Evolutionary conservation across 2,797 vertebrate genomes (phyloP), one percentile per base, ranked within the genome.

Genomic region (Argya squamiceps): DNA sequence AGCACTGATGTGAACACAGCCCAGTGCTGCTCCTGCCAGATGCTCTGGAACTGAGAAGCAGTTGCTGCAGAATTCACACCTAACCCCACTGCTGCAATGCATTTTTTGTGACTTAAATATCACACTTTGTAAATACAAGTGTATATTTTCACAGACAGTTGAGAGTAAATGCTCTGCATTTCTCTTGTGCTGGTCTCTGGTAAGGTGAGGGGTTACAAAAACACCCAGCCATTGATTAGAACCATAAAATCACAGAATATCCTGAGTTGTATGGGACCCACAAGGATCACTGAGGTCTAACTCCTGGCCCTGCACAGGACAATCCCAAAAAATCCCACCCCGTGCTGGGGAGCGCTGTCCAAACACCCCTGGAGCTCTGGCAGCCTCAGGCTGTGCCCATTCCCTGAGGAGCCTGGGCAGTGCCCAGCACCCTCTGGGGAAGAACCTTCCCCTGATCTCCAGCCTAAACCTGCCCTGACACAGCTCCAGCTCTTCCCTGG

Each of bases 281-380:
- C 43, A 37, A 44, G 23, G 29, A 39, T 37, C 13, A 75, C 0
- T 2, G 0, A 41, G 24, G 29, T 70, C n/a, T 44, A 39, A 1
- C 22, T 70, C 29, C 24, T 37, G 27, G 37, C n/a, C 12, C 36
- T 63, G 43, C 20, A 1, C 44, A 26, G 69, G 47, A 56, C 21
- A 37, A 5, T 21, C 62, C 53, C 21, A 46, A 2, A 6, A 12
- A 3, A 21, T 36, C 63, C 30, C 27, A 49, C 11, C 9, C 7
- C 0, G 0, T 24, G 19, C 15, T 2, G 4, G 47, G 9, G 3
- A 47, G 21, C 0, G 0, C 2, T 69, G 63, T 18, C 23, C 32
- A 26, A n/a, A 14, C 0, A 0, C 27, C 2, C 17, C 78, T n/a
- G 37, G 36, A 49, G 49, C 70, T 75, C 15, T 6, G 69, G 15